Conservation (phyloP, 2,888 invertebrate species). For the Metellina segmentata region DNA sequence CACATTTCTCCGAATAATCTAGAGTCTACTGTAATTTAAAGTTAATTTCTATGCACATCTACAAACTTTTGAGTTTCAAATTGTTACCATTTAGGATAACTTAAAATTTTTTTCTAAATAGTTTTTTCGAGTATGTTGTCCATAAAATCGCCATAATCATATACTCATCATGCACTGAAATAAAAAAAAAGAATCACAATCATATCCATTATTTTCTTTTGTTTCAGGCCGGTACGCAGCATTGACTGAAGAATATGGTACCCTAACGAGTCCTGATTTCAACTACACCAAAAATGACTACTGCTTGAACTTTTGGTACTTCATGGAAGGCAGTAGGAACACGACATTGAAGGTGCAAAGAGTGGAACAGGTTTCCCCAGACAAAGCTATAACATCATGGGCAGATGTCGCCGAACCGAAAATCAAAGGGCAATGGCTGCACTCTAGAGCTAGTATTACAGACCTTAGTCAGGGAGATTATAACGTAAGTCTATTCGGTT, state of each 20-base stretch:
- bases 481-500: constrained; percentile 33
- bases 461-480: constrained; percentile 23
- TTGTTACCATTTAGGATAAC: no score
- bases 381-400: constrained; percentile 27
- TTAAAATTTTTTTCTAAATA: no score
- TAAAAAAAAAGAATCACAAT: no score
- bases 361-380: background rate
- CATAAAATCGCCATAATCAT: no score
- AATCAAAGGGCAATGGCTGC: constrained; percentile 52
- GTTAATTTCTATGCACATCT: no score
- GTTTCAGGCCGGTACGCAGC: constrained; percentile 65
- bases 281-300: constrained; percentile 37
- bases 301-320: constrained; percentile 77
- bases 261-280: constrained; percentile 55
- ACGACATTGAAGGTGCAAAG: constrained; percentile 25
- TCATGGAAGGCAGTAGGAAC: constrained; percentile 57
- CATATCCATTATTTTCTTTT: background rate
- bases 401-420: constrained; percentile 57
- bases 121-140: no score
- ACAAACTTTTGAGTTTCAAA: no score
- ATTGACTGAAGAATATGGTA: constrained; percentile 43
- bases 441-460: constrained; percentile 43
- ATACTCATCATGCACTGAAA: no score
- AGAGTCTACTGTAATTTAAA: no score
- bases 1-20: no score